Percentiles rank a stretch among this genome's conserved stretches.
phyloP scores from a whole-genome alignment of 2,113 vertebrate genomes.

The Eclectus roratus region DNA sequence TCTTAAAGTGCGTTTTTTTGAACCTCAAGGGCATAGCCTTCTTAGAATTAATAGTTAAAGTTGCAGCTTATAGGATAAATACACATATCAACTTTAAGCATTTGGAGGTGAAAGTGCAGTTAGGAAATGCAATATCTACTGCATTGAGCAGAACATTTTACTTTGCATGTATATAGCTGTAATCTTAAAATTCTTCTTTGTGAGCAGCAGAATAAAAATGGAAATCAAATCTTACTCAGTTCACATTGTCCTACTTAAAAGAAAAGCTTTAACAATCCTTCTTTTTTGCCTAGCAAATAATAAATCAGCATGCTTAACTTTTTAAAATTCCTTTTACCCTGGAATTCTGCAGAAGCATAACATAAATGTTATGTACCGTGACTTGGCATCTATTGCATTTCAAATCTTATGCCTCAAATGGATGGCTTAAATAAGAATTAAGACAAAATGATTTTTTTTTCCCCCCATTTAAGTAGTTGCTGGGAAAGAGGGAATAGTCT shows the following conservation, averaged over 20 bases:
- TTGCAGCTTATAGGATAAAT: background rate
- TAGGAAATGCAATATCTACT: background rate
- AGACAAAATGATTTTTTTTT: background rate
- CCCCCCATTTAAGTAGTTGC: slow-evolving; percentile 11
- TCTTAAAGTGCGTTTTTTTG: background rate
- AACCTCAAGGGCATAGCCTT: background rate
- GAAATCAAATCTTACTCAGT: background rate
- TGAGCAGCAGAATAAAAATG: background rate
- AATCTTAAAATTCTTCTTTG: background rate
- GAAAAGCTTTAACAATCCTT: background rate
- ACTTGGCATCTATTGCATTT: slow-evolving; percentile 13
- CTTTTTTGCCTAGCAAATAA: background rate
- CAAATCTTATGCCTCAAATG: background rate
- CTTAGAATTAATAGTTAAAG: background rate
- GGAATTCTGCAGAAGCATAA: background rate
- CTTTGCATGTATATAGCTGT: background rate
- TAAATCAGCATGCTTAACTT: background rate
- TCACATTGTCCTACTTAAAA: background rate
- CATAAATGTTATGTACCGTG: background rate
- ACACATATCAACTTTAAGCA: background rate
- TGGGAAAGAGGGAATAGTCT: slow-evolving; percentile 60
- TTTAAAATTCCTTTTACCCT: background rate
- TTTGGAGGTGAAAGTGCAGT: background rate
- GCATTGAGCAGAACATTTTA: background rate
- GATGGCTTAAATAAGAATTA: slow-evolving; percentile 2